Evolutionary conservation across 2,113 vertebrate species (phyloP), one percentile per base, ranked within the genome.

Genomic region (Henicopernis longicauda): DNA sequence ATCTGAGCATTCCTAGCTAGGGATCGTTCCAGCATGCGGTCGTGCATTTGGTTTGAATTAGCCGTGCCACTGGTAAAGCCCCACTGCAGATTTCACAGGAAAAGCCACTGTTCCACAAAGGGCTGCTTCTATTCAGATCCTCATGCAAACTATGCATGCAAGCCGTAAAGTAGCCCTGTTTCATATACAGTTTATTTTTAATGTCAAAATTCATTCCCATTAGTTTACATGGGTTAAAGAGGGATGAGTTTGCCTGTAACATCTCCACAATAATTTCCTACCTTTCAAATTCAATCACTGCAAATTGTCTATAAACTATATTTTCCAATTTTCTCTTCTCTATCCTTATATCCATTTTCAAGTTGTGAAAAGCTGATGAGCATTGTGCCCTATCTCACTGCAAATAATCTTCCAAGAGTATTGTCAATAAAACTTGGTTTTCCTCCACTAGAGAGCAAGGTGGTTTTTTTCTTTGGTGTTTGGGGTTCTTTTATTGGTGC

Each of bases 1-100:
- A 95, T 91, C 66, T 88, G 71, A 96, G 80, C 71, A 95, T 94
- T 88, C 74, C 78, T 63, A 70, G 38, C 63, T 71, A 82, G 31
- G 21, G 50, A 77, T 58, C 1, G 0, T 77, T 88, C 45, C 63
- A 77, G 86, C 55, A 73, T 71, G 90, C 89, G 55, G 69, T 72
- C 79, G 82, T 82, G 88, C 55, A 88, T 90, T 93, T 1, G 0
- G 45, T 83, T 81, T 80, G 89, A 90, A 94, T 94, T 86, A 95
- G 74, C 50, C 1, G 0, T 59, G 66, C 55, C 58, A 32, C 55
- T 87, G 47, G 70, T 50, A 89, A 91, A 94, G 58, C 23, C 42
- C 59, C 58, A 59, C 59, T 81, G 55, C 69, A 89, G 65, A 89
- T 69, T 47, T 76, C 82, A 78, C 14, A 80, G 61, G 84, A 65